Percentiles rank a stretch among this genome's conserved stretches.
Evolutionary conservation across 1,140 invertebrate species (phyloP).

Genomic region (Cryptotermes secundus): DNA sequence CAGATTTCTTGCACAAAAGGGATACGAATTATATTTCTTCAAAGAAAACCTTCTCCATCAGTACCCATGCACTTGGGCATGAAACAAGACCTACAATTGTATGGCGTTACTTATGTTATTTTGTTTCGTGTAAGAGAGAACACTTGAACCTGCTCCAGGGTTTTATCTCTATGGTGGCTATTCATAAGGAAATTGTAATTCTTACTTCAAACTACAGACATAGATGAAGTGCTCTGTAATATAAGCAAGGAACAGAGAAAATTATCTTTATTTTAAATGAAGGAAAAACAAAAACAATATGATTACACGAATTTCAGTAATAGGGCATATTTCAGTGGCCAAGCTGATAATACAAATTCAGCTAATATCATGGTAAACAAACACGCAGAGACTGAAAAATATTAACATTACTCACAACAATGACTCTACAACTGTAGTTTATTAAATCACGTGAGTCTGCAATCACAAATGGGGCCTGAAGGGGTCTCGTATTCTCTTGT

Average conservation of each 20-base stretch:
- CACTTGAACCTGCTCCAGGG: background rate
- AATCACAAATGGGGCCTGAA: too few species aligned
- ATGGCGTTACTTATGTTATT: background rate
- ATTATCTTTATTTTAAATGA: background rate
- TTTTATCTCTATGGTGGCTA: background rate
- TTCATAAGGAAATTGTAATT: background rate
- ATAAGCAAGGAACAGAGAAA: background rate
- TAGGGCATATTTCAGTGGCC: too few species aligned
- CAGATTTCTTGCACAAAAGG: constrained; percentile 7
- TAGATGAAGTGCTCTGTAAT: background rate
- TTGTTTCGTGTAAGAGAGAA: constrained; percentile 10
- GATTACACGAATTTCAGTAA: too few species aligned
- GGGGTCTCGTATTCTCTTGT: too few species aligned
- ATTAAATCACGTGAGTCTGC: too few species aligned
- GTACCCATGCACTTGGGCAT: background rate
- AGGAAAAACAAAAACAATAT: too few species aligned
- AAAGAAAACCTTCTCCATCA: background rate
- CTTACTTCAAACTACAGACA: background rate
- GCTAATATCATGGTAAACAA: too few species aligned
- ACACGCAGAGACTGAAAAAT: too few species aligned
- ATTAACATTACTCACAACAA: too few species aligned
- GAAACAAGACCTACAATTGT: background rate
- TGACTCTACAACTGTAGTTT: too few species aligned
- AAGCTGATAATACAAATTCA: too few species aligned
- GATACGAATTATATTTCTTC: background rate